Conservation (phyloP, 2,797 vertebrate genomes). For the Rhodeus uyekii region DNA sequence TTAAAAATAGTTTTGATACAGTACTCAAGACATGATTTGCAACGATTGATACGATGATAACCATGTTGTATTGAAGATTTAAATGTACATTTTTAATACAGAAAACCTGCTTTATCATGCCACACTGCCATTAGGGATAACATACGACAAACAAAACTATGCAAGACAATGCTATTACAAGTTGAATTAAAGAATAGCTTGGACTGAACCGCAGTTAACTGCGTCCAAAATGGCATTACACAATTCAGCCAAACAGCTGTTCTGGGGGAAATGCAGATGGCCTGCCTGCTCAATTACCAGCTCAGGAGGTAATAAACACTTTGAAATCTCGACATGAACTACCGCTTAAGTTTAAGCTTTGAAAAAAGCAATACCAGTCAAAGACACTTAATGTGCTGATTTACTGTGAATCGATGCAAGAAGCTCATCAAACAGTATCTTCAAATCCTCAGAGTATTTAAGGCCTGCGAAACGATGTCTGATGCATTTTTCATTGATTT, state of each 20-base stretch:
- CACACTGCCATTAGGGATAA: not conserved
- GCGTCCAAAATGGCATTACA: slow-evolving; percentile 26
- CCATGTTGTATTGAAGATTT: not conserved
- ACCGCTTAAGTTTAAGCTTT: slow-evolving; percentile 19
- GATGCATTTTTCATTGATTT: slow-evolving; percentile 51
- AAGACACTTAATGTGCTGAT: slow-evolving; percentile 62
- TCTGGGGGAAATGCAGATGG: slow-evolving; percentile 36
- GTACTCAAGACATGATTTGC: not conserved
- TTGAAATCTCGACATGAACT: slow-evolving; percentile 16
- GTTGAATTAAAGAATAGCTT: slow-evolving; percentile 7
- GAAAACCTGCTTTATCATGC: not conserved
- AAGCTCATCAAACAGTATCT: slow-evolving; percentile 66
- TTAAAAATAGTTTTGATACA: not conserved
- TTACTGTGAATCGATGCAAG: slow-evolving; percentile 69
- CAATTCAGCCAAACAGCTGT: slow-evolving; percentile 39
- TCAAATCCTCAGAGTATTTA: slow-evolving; percentile 47
- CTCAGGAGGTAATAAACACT: slow-evolving; percentile 28
- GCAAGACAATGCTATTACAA: not conserved
- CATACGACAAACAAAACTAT: not conserved
- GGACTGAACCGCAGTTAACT: slow-evolving; percentile 13
- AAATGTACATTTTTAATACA: not conserved
- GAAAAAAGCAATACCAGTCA: slow-evolving; percentile 55
- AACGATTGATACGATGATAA: not conserved
- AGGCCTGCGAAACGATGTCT: slow-evolving; percentile 40
- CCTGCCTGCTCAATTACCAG: slow-evolving; percentile 31